Base-by-base conservation (phyloP, 2,888 invertebrate species). In the Fissipunctia ypsillon region DNA sequence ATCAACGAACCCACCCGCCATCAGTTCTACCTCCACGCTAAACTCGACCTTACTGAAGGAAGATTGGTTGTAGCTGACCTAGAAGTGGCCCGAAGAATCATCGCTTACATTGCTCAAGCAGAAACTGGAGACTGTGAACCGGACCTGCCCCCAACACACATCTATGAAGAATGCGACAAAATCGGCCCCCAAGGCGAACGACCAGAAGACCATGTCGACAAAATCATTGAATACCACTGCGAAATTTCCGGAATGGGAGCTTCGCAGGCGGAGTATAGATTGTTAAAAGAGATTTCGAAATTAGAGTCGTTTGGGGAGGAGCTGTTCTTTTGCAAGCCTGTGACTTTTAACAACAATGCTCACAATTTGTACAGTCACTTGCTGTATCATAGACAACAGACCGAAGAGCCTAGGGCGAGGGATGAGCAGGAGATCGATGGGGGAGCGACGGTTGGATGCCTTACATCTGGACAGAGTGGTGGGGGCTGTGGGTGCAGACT, bases 1-100 rank as follows among this genome's bases (percentile, higher is more conserved):
- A 97, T 98, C 80, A 98, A 98, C 93, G 98, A 98, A 91, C 97
- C 97, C 56, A 98, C 98, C 35, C 97, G 98, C 97, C 98, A 98
- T 93, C 97, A 98, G 92, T 99, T 99, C 94, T 99, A 98, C 91
- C 97, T 98, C 84, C 98, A 99, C 93, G 98, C 98, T 3, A 97
- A 97, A 88, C 96, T 97, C 57, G 98, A 98, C 91, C 94, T 98
- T 83, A 95, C 97, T 64, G 98, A 98, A 90, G 98, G 97, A 28
- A 97, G 97, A 76, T 96, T 98, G 25, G 97, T 97, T 72, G 97
- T 98, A 14, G 96, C 97, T 28, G 97, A 98, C 88, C 97, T 97
- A 95, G 96, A 97, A 86, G 97, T 97, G 43, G 97, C 97, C 9
- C 97, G 97, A 60, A 97, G 97, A 87, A 96, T 98, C 82, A 97